Base-by-base conservation (phyloP, 2,797 vertebrate species). In the Anguilla megastoma region DNA sequence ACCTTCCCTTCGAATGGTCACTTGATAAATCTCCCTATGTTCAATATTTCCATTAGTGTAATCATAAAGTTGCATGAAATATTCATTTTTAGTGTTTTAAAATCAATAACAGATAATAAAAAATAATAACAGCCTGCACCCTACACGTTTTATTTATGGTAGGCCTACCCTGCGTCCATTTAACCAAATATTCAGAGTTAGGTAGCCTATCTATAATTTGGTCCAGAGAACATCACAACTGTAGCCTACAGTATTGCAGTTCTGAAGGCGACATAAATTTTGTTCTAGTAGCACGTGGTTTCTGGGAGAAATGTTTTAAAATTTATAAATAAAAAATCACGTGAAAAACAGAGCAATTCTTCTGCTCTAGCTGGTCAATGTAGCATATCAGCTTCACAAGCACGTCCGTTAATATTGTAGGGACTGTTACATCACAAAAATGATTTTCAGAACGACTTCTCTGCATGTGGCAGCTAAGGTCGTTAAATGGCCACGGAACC, bases 41-140 rank as follows among this genome's bases (percentile, higher is more conserved):
- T 82, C 45, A 50, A 82, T 8, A 82, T 50, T 82, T 50, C 50
- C 79, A 82, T 82, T n/a, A 48, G 50, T 82, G 41, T n/a, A 82
- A 50, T 80, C 36, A 21, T 36, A 2, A 82, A 48, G 79, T 82
- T 33, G 79, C 45, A n/a, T 21, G 21, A 12, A 80, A 48, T 45
- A 48, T 80, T 2, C 7, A 45, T 80, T 0, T 80, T 7, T 24
- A 10, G 74, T 79, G 41, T 41, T 80, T 80, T 80, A 48, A 10
- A 27, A 50, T 18, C 41, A 48, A 50, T n/a, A 50, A 24, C 16
- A 82, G 76, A 45, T 24, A 33, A 33, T 33, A 33, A 33, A 33
- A 33, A 33, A 33, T 33, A 33, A 33, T 33, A 33, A 33, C 33
- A 18, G 16, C 24, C 6, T 69, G 6, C 63, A 8, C 50, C 16